Evolutionary conservation across 2,888 invertebrate genomes (phyloP).

Genomic region (Cryptocephalus moraei): DNA sequence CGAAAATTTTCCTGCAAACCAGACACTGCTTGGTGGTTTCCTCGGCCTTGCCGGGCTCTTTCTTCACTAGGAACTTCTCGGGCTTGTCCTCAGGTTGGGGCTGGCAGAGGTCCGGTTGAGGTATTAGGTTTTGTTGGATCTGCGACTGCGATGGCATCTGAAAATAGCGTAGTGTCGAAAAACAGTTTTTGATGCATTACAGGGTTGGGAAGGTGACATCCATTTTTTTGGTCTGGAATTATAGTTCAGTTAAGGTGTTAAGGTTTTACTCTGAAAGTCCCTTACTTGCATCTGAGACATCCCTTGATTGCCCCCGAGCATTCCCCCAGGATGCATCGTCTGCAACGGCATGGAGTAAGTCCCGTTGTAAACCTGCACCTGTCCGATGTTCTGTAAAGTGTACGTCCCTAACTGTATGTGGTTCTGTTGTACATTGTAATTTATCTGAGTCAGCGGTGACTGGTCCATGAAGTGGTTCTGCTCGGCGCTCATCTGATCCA

Average conservation of each 20-base stretch:
- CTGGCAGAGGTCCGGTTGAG: no score
- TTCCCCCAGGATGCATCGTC: slow-evolving; percentile 11
- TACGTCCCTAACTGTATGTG: slow-evolving; percentile 27
- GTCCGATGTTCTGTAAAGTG: slow-evolving; percentile 25
- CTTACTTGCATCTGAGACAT: slow-evolving; percentile 9
- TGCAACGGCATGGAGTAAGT: slow-evolving; percentile 31
- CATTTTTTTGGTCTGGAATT: no score
- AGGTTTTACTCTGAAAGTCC: no score
- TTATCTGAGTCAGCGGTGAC: slow-evolving; percentile 26
- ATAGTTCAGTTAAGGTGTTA: no score
- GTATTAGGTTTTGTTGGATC: slow-evolving; percentile 10
- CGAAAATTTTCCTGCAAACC: slow-evolving; percentile 34
- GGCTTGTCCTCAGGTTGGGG: no score
- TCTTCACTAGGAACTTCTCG: slow-evolving; percentile 3
- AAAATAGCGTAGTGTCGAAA: not conserved
- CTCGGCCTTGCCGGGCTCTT: slow-evolving; percentile 8
- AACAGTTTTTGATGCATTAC: no score
- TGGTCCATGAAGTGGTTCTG: slow-evolving; percentile 20
- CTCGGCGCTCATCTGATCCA: slow-evolving; percentile 25
- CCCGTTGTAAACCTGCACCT: slow-evolving; percentile 31
- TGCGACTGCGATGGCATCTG: slow-evolving; percentile 8
- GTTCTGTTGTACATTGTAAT: slow-evolving; percentile 29
- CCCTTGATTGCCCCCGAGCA: slow-evolving; percentile 10
- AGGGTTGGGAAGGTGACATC: no score
- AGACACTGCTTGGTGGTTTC: slow-evolving; percentile 30